These are phyloP conservation scores for Neolamprologus multifasciatus DNA, from an alignment of 2,797 vertebrate species.

Conservation along the genomic window DNA sequence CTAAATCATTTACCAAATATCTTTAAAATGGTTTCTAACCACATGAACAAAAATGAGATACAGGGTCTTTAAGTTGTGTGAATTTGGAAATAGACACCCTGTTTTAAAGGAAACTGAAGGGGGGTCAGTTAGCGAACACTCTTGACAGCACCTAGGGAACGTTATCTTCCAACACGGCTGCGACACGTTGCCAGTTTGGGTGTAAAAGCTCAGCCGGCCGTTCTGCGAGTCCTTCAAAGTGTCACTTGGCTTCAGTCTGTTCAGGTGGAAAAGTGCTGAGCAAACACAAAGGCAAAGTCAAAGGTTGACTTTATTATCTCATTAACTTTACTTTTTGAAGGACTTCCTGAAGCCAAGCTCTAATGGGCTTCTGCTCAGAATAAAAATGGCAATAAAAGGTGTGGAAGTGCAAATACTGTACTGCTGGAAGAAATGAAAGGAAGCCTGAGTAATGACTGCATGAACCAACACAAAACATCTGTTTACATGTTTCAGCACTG, in stretches of 20 bases:
- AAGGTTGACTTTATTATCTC: constrained; percentile 13
- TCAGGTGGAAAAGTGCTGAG: constrained; percentile 15
- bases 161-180: background rate
- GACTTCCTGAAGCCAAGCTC: background rate
- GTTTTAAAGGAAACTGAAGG: accelerated
- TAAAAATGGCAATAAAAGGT: background rate
- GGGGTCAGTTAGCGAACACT: background rate
- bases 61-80: background rate
- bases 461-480: background rate
- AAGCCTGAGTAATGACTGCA: background rate
- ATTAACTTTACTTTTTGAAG: constrained; percentile 1
- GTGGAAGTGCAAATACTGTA: background rate
- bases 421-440: background rate
- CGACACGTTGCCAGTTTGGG: background rate
- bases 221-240: constrained; percentile 10
- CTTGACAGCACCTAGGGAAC: background rate
- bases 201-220: background rate
- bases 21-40: background rate
- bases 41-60: background rate
- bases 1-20: background rate
- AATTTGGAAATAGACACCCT: background rate
- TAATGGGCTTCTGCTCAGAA: background rate
- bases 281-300: background rate
- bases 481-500: accelerated
- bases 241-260: background rate